Percentiles rank a stretch among this genome's conserved stretches.
phyloP scores from a whole-genome alignment of 30 jellyfish, hydroid and myxozoan genomes.

The Phacellophora camtschatica region DNA sequence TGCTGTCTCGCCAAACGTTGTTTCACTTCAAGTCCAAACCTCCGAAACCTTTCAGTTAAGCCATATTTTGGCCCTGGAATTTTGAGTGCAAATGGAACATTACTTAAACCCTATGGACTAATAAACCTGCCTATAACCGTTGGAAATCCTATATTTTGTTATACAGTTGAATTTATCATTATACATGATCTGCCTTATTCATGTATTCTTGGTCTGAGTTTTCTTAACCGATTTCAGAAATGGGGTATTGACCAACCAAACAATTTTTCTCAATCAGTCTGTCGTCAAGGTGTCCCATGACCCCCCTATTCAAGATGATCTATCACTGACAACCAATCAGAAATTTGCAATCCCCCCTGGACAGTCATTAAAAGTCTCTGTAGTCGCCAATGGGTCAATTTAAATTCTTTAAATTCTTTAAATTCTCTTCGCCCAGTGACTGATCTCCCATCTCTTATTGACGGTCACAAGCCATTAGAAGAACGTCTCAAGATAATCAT shows the following conservation, averaged over 20 bases:
- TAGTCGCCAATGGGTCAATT: too few relatives aligned
- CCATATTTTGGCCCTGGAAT: background rate
- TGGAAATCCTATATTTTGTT: slow-evolving; percentile 35
- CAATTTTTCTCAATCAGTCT: slow-evolving; percentile 24
- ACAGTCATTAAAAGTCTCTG: slow-evolving; percentile 15
- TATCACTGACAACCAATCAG: background rate
- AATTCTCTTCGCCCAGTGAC: too few relatives aligned
- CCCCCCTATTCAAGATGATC: background rate
- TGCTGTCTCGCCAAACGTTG: slow-evolving; percentile 37
- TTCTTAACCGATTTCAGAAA: slow-evolving; percentile 13
- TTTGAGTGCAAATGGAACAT: background rate
- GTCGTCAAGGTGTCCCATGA: slow-evolving; percentile 1
- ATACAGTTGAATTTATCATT: slow-evolving; percentile 5
- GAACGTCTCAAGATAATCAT: too few relatives aligned
- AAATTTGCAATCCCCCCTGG: background rate
- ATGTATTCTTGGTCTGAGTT: slow-evolving; percentile 47
- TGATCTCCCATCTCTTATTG: too few relatives aligned
- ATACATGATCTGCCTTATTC: slow-evolving; percentile 41
- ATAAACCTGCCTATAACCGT: background rate
- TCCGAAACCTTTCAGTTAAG: background rate
- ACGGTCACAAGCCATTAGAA: too few relatives aligned
- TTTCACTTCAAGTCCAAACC: slow-evolving; percentile 15
- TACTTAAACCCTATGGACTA: background rate
- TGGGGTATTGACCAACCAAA: slow-evolving; percentile 50
- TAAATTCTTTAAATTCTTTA: too few relatives aligned